A percentile compares a stretch with the other conserved stretches of the same genome.
Conservation (phyloP, 2,888 invertebrate genomes). For the Elysia crispata region DNA sequence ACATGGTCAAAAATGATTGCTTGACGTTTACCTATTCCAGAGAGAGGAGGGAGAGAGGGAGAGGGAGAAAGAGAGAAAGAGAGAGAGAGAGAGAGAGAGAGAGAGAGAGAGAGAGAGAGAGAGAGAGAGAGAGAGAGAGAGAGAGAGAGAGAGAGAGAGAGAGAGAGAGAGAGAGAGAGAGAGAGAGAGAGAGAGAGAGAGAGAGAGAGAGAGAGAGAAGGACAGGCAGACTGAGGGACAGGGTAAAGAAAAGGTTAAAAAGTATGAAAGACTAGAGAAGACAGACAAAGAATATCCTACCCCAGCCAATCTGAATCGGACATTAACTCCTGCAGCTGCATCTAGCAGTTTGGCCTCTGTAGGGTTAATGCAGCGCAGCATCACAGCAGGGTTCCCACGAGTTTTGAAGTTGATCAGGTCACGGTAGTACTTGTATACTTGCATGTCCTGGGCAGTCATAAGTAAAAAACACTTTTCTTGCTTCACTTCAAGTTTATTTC, state of each 20-base stretch:
- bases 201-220: constrained; percentile 59
- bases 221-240: constrained; percentile 60
- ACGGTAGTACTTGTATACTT: constrained; percentile 77
- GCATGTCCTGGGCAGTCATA: constrained; percentile 74
- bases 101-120: constrained; percentile 56
- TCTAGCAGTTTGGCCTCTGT: constrained; percentile 76
- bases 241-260: constrained; percentile 60
- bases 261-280: constrained; percentile 59
- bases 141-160: constrained; percentile 43
- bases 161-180: constrained; percentile 57
- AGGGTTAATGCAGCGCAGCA: constrained; percentile 77
- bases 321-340: constrained; percentile 74
- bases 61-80: constrained; percentile 59
- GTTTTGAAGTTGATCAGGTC: constrained; percentile 76
- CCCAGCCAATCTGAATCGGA: constrained; percentile 77
- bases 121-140: constrained; percentile 60
- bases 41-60: constrained; percentile 54
- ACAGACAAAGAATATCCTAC: constrained; percentile 66
- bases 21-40: no score
- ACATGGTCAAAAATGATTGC: no score
- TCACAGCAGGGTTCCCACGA: constrained; percentile 74
- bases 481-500: no score
- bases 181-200: constrained; percentile 42
- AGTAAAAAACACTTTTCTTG: no score
- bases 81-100: constrained; percentile 65